phyloP scores from a whole-genome alignment of 2,888 invertebrate species.

The Bruchidius siliquastri region DNA sequence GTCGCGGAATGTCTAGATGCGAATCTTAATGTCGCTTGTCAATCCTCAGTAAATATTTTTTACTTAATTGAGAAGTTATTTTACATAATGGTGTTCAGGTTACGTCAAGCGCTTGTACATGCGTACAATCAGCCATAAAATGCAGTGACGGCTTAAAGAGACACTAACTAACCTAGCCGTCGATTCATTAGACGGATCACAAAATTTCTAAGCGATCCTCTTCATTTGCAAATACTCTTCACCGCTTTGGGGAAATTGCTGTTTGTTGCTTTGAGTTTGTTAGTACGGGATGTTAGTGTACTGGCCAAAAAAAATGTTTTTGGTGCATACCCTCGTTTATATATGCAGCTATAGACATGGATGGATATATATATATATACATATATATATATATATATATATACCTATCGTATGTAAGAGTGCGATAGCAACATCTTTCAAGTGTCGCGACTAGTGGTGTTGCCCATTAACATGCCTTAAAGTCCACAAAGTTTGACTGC shows the following conservation, averaged over 20 bases:
- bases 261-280: not conserved
- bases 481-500: no score
- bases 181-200: not conserved
- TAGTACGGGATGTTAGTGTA: no score
- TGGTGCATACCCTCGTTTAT: no score
- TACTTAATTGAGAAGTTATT: constrained; percentile 33
- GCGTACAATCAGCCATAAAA: constrained; percentile 15
- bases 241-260: not conserved
- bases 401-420: no score
- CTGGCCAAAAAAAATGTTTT: no score
- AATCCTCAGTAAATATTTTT: constrained; percentile 30
- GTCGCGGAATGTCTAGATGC: constrained; percentile 22
- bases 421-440: no score
- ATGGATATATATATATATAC: no score
- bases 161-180: constrained; percentile 9
- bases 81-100: constrained; percentile 31
- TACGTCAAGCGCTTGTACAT: constrained; percentile 19
- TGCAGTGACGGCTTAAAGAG: constrained; percentile 12
- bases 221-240: not conserved
- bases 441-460: no score
- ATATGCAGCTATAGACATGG: no score
- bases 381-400: no score
- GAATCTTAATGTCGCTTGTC: constrained; percentile 34
- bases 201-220: not conserved
- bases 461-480: no score